Evolutionary conservation across 2,113 vertebrate genomes (phyloP), one percentile per base, ranked within the genome.

Genomic region (Lanius ludovicianus): DNA sequence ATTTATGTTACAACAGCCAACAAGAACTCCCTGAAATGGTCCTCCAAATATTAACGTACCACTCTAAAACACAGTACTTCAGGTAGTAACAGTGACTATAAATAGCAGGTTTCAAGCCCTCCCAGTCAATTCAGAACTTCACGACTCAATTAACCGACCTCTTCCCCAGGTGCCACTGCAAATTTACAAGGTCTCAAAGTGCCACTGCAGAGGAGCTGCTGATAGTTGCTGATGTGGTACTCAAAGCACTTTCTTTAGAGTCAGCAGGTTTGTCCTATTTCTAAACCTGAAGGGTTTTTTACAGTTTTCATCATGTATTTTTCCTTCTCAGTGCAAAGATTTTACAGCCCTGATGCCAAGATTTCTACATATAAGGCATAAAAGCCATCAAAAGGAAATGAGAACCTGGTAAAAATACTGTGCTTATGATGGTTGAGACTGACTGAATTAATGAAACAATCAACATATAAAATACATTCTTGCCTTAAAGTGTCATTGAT

Each of bases 21-120:
- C 59, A 86, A 78, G 31, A 93, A 85, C 68, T 94, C 85, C 63
- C 79, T 90, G 64, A 80, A 95, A 90, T 44, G 19, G 39, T 70
- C 47, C 76, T 95, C 47, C 88, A 78, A 86, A 77, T 93, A 92
- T 92, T 93, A 88, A 95, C 41, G 59, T 24, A 63, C 47, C 33
- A 59, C 68, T 92, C 71, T 70, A 85, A 90, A 88, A 14, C 84
- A 87, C 79, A 77, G 55, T 80, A 59, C 33, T 86, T 67, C 68
- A 92, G 83, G 79, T 95, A 93, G 88, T 81, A 86, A 95, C 79
- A 90, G 68, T 30, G 47, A 37, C 83, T 96, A 92, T 90, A 95
- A 95, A 95, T 92, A 95, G 79, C 57, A 87, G 35, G 13, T 78
- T 88, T 86, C 60, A 46, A 92, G 42, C 64, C 76, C 80, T 92